These are phyloP conservation scores for Rallus crepitans DNA, from an alignment of 2,797 vertebrate species.

Conservation along the genomic window DNA sequence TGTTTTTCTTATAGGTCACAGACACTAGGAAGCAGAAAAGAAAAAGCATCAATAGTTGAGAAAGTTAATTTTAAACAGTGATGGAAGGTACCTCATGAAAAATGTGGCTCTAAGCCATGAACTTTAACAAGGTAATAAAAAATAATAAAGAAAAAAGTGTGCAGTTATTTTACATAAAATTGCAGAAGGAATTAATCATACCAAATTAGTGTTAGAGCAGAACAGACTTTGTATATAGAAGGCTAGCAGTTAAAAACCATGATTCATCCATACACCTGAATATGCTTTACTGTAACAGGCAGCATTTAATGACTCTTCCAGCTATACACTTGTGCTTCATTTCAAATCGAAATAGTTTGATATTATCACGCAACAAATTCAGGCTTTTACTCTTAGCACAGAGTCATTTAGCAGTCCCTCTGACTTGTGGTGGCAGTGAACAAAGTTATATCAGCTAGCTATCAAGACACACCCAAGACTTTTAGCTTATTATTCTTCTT, in stretches of 20 bases:
- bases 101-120: not conserved
- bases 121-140: not conserved
- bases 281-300: not conserved
- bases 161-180: not conserved
- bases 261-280: not conserved
- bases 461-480: not conserved
- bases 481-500: not conserved
- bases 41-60: not conserved
- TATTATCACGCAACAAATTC: not conserved
- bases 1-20: not conserved
- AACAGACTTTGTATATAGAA: not conserved
- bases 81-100: not conserved
- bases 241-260: not conserved
- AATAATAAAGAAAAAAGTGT: not conserved
- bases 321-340: not conserved
- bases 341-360: not conserved
- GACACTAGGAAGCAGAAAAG: not conserved
- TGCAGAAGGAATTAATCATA: not conserved
- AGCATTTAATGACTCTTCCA: not conserved
- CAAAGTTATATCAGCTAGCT: not conserved
- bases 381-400: not conserved
- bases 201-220: not conserved
- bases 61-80: not conserved
- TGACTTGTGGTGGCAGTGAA: not conserved
- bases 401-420: not conserved